phyloP scores from a whole-genome alignment of 2,113 vertebrate species.

The Patagioenas fasciata region DNA sequence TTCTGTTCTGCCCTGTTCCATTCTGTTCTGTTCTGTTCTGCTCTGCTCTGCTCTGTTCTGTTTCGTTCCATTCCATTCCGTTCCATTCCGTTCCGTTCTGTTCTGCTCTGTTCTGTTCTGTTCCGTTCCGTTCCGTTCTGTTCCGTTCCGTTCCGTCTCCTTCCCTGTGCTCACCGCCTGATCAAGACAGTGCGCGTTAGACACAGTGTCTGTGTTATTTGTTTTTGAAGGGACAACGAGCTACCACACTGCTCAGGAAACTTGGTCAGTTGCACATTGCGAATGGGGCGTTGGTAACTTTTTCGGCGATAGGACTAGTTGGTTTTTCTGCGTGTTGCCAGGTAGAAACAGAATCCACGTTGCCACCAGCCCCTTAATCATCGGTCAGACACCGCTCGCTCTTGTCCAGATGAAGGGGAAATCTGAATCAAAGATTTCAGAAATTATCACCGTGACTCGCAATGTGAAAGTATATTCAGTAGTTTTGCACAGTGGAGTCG shows the following conservation, averaged over 20 bases:
- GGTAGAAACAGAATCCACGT: not conserved
- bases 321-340: not conserved
- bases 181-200: not conserved
- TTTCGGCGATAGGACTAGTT: not conserved
- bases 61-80: too few species aligned
- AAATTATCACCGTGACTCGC: not conserved
- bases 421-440: not conserved
- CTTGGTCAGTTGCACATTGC: constrained; percentile 15
- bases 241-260: constrained; percentile 12
- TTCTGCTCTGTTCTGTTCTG: too few species aligned
- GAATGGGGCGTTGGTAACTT: constrained; percentile 13
- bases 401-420: not conserved
- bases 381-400: not conserved
- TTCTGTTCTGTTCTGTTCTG: too few species aligned
- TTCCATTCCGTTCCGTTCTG: too few species aligned
- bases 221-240: not conserved
- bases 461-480: not conserved
- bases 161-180: not conserved
- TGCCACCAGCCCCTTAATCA: not conserved
- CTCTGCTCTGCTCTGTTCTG: too few species aligned
- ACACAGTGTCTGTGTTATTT: not conserved
- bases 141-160: not conserved
- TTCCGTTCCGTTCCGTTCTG: too few species aligned
- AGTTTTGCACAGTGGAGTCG: not conserved
- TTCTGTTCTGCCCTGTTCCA: too few species aligned